Conservation (phyloP, 2,888 invertebrate genomes). For the Drosophila suboccidentalis region DNA sequence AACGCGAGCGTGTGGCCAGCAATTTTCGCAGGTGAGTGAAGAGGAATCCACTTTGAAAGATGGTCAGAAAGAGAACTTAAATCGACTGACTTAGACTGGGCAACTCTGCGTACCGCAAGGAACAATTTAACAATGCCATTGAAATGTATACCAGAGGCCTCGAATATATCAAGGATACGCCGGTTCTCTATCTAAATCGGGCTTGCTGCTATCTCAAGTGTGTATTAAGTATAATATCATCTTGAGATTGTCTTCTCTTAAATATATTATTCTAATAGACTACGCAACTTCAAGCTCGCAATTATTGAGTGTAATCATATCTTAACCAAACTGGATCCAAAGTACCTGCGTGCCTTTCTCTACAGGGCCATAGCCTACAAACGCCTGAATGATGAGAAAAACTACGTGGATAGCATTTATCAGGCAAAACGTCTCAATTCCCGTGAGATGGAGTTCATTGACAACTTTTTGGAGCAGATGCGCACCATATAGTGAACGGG, state of each 20-base stretch:
- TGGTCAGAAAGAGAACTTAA: neutral
- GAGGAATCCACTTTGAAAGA: too few relatives aligned
- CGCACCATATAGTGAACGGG: constrained; percentile 1
- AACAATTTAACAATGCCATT: constrained; percentile 36
- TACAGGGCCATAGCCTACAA: constrained; percentile 57
- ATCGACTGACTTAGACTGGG: constrained; percentile 33
- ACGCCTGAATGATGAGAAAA: constrained; percentile 50
- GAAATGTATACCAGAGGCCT: constrained; percentile 53
- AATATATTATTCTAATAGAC: constrained; percentile 18
- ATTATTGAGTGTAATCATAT: constrained; percentile 61
- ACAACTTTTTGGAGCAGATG: constrained; percentile 58
- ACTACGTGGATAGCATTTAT: constrained; percentile 38
- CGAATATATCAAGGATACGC: constrained; percentile 50
- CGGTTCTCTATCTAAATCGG: constrained; percentile 66
- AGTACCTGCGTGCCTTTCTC: constrained; percentile 58
- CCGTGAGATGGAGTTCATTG: constrained; percentile 30
- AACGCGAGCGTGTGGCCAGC: constrained; percentile 44
- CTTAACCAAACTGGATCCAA: constrained; percentile 42
- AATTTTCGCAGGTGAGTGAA: constrained; percentile 49
- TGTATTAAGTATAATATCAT: neutral
- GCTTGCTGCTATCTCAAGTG: constrained; percentile 62
- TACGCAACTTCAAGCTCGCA: constrained; percentile 46
- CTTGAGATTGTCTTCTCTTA: too few relatives aligned
- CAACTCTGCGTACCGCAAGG: constrained; percentile 52
- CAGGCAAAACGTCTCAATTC: constrained; percentile 33